phyloP scores from a whole-genome alignment of 2,113 vertebrate species.

The Desmodus rotundus region DNA sequence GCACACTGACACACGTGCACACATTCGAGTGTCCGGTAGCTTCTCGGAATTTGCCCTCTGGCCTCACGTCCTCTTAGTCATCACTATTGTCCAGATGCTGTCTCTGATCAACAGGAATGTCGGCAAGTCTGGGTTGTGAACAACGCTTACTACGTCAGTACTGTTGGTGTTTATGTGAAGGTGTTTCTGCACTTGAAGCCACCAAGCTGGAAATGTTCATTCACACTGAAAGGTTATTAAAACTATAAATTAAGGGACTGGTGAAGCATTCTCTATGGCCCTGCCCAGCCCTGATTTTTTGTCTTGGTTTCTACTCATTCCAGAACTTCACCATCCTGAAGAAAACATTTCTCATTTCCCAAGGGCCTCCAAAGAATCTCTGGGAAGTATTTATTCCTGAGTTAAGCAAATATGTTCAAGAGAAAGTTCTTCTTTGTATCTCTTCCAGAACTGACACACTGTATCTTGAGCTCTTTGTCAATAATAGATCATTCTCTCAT shows the following conservation, averaged over 20 bases:
- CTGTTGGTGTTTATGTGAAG: neutral
- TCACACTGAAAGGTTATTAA: neutral
- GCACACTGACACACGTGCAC: fast-evolving
- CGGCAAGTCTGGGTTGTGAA: neutral
- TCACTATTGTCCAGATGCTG: neutral
- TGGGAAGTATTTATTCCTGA: neutral
- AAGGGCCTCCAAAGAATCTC: neutral
- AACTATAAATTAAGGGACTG: conserved; percentile 13
- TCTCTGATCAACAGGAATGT: neutral
- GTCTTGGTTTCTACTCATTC: neutral
- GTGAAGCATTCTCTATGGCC: neutral
- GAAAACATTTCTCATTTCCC: neutral
- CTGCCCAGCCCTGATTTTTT: neutral
- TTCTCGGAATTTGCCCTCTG: neutral
- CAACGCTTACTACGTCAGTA: neutral
- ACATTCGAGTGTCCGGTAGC: neutral
- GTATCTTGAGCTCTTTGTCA: neutral
- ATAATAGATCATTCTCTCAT: neutral
- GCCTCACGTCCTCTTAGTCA: neutral
- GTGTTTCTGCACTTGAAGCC: neutral
- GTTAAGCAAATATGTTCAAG: neutral
- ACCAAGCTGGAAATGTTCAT: neutral
- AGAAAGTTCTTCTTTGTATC: neutral
- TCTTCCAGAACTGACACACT: neutral
- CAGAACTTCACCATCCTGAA: neutral